Evolutionary conservation across 2,113 vertebrate species (phyloP), one percentile per base, ranked within the genome.

Genomic region (Morphnarchus princeps): DNA sequence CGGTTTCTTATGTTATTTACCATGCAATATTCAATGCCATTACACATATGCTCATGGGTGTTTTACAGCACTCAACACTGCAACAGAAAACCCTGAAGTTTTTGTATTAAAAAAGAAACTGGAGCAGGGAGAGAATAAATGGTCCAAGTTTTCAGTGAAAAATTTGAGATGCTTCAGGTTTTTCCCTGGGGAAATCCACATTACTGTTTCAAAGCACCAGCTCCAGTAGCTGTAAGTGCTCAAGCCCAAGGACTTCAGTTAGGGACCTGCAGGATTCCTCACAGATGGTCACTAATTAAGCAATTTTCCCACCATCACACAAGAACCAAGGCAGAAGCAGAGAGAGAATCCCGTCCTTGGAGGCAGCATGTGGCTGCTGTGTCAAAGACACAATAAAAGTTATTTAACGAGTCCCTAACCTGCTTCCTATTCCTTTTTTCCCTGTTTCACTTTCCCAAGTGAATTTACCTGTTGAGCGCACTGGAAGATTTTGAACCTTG

Each of bases 401-500:
- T 24, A 62, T 9, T 38, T n/a, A 6, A 59, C 21, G 83, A 9
- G 20, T 21, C 52, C 25, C 11, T 45, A 42, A 29, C 49, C 42
- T 24, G 24, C 45, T 43, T 18, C 57, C 40, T 36, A 14, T 3
- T 22, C 18, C 15, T 12, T 76, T 13, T 5, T 2, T 0, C 13
- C 32, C 20, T 1, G 0, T 25, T 59, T 16, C 87, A 73, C 87
- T 14, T n/a, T 45, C 62, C 54, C 1, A 0, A 3, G n/a, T 5
- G 74, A 34, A 49, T 40, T 88, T 96, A 99, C 99, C 99, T 99
- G 99, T 99, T 59, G 99, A 99, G 90, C 99, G 99, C 77, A 99
- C 99, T 91, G 99, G 99, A 96, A 99, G 99, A 98, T 99, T 99
- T 96, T 99, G 99, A 95, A 99, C 99, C 97, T 99, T 99, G 98